A percentile compares a stretch with the other conserved stretches of the same genome.
Conservation (phyloP, 1,140 invertebrate genomes). For the Sitobion miscanthi region DNA sequence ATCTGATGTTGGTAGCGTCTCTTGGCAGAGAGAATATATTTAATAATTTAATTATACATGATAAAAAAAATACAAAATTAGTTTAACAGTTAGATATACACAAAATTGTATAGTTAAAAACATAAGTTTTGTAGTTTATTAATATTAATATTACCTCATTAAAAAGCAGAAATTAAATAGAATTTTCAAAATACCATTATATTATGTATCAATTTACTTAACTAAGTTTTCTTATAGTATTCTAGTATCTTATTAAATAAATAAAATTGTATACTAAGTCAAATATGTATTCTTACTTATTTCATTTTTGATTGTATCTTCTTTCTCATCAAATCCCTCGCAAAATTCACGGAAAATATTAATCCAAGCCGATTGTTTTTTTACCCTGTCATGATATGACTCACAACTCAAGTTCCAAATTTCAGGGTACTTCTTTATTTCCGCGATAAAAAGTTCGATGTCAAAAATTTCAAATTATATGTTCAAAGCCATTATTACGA, state of each 20-base stretch:
- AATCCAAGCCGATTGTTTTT: constrained; percentile 60
- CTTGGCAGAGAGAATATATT: background rate
- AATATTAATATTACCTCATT: background rate
- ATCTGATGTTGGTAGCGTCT: constrained; percentile 15
- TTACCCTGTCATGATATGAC: constrained; percentile 63
- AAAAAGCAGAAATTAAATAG: constrained; percentile 8
- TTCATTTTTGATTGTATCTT: constrained; percentile 44
- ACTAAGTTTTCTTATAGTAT: constrained; percentile 31
- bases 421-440: constrained; percentile 30
- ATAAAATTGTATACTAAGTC: constrained; percentile 40
- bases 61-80: background rate
- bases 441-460: constrained; percentile 29
- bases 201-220: too few relatives aligned
- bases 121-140: too few relatives aligned
- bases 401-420: constrained; percentile 60
- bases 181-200: too few relatives aligned
- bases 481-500: background rate
- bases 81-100: too few relatives aligned
- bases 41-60: constrained; percentile 25
- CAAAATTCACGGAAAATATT: constrained; percentile 34
- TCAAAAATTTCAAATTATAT: constrained; percentile 18
- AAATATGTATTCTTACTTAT: constrained; percentile 44
- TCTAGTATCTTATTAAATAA: constrained; percentile 42
- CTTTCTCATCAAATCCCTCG: constrained; percentile 39
- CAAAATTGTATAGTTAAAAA: too few relatives aligned